phyloP scores from a whole-genome alignment of 2,113 vertebrate species.

The Crotophaga sulcirostris region DNA sequence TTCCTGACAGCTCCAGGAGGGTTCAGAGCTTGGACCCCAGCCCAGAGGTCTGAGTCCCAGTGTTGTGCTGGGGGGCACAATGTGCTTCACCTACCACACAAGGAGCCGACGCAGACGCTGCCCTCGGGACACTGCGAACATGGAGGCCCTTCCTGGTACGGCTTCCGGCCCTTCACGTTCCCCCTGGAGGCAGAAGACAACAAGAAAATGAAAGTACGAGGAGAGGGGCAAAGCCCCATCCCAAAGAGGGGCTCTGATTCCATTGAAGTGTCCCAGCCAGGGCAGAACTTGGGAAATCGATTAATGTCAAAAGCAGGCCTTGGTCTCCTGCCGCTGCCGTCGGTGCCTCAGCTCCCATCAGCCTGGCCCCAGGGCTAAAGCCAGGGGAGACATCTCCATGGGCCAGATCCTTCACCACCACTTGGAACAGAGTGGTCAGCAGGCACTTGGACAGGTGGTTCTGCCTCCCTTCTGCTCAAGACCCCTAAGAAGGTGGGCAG shows the following conservation, averaged over 20 bases:
- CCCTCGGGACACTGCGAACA: constrained; percentile 60
- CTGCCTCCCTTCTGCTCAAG: background rate
- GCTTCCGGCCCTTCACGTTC: constrained; percentile 61
- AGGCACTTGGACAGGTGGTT: background rate
- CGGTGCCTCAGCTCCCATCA: background rate
- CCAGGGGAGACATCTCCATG: background rate
- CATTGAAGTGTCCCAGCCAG: background rate
- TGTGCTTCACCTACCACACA: constrained; percentile 73
- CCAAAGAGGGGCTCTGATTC: background rate
- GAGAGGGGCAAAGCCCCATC: background rate
- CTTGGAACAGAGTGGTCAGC: background rate
- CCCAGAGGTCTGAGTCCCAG: background rate
- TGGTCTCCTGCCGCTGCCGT: background rate
- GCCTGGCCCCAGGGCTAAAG: background rate
- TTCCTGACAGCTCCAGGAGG: too few relatives aligned
- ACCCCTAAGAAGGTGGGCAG: background rate
- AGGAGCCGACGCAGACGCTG: constrained; percentile 56
- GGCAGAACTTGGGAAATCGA: background rate
- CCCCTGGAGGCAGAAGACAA: constrained; percentile 58
- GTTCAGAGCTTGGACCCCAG: background rate
- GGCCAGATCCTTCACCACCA: background rate
- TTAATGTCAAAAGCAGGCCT: background rate
- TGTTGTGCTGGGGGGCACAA: rapidly evolving
- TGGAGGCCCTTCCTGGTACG: constrained; percentile 62
- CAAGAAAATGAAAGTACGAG: background rate